Evolutionary conservation across 2,888 invertebrate species (phyloP).

Genomic region (Tetragnatha montana): DNA sequence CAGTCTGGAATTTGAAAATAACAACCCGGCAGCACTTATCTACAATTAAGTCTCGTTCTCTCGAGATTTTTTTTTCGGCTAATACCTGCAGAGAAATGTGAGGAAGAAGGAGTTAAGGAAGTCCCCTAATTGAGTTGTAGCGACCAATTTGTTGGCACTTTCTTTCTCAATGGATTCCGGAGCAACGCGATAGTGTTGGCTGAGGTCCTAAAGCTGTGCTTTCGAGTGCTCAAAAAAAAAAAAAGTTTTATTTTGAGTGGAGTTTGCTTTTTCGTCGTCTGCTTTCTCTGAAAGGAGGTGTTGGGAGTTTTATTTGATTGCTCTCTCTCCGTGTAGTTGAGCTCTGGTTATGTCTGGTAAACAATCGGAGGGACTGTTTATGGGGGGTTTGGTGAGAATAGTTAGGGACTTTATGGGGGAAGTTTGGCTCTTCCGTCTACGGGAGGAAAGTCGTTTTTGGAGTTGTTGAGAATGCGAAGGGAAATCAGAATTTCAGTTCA

Average conservation of each 20-base stretch:
- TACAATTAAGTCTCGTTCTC: conserved; percentile 47
- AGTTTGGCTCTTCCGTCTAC: too few relatives aligned
- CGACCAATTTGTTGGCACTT: conserved; percentile 47
- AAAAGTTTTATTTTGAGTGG: neutral
- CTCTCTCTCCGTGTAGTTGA: neutral
- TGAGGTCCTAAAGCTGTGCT: neutral
- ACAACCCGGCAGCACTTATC: conserved; percentile 47
- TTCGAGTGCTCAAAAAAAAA: neutral
- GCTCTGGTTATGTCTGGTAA: neutral
- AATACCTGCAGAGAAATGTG: conserved; percentile 32
- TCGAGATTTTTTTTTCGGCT: conserved; percentile 11
- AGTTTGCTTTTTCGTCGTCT: neutral
- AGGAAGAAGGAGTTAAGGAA: conserved; percentile 27
- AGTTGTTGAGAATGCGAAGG: too few relatives aligned
- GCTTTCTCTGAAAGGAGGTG: neutral
- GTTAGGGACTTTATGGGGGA: too few relatives aligned
- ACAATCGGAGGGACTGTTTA: neutral
- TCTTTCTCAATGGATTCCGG: conserved; percentile 6
- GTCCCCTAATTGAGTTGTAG: conserved; percentile 50
- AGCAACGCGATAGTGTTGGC: conserved; percentile 29
- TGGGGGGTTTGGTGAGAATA: too few relatives aligned
- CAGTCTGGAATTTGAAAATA: conserved; percentile 40
- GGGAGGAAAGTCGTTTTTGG: too few relatives aligned
- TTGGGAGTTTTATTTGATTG: neutral
- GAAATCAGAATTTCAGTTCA: too few relatives aligned